A percentile compares a stretch with the other conserved stretches of the same genome.
These are phyloP conservation scores for Noctua janthe DNA, from an alignment of 2,888 invertebrate genomes.

Conservation along the genomic window DNA sequence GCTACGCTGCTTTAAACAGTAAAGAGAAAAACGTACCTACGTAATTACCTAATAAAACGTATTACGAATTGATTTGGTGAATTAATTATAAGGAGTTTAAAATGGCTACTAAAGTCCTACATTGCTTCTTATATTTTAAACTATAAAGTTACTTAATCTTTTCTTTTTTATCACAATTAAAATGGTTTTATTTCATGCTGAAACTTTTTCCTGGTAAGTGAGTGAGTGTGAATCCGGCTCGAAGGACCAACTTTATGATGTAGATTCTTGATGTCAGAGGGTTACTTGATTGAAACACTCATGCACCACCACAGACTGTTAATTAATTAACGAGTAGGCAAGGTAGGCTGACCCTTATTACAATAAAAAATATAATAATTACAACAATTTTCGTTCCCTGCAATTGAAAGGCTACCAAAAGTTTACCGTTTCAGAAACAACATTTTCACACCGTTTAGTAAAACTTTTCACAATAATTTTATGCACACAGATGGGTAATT, in stretches of 20 bases:
- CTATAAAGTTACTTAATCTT: background rate
- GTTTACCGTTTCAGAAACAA: background rate
- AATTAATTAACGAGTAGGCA: too few relatives aligned
- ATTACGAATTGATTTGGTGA: conserved; percentile 22
- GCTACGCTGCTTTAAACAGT: conserved; percentile 26
- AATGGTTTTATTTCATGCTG: background rate
- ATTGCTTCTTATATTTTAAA: background rate
- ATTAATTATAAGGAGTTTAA: background rate
- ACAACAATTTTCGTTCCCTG: background rate
- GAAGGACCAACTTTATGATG: too few relatives aligned
- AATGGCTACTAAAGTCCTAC: background rate
- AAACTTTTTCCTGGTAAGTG: background rate
- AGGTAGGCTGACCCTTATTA: too few relatives aligned
- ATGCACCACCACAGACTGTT: too few relatives aligned
- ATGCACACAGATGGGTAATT: conserved; percentile 22
- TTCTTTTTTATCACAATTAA: background rate
- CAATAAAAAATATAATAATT: conserved; percentile 3
- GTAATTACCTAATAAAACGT: conserved; percentile 16
- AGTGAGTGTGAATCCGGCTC: background rate
- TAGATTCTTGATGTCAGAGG: too few relatives aligned
- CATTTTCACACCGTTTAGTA: background rate
- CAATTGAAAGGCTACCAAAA: background rate
- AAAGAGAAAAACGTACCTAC: conserved; percentile 27
- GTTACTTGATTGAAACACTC: too few relatives aligned
- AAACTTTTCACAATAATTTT: conserved; percentile 20